Evolutionary conservation across 2,113 vertebrate genomes (phyloP).

Genomic region (Zosterops hypoxanthus): DNA sequence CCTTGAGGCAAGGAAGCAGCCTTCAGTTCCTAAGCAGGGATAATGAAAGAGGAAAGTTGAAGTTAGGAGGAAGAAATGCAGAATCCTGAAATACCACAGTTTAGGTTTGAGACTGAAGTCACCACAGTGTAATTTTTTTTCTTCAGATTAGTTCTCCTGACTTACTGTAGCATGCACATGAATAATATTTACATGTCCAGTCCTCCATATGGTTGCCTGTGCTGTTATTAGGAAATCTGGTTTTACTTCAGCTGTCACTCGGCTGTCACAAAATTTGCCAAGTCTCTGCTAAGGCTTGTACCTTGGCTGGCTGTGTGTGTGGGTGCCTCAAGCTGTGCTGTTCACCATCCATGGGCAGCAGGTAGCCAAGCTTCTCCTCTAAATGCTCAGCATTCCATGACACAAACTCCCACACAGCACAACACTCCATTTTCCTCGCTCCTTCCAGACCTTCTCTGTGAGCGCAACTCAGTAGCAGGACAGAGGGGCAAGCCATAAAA

Average conservation of each 20-base stretch:
- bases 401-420: background rate
- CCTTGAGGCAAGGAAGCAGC: background rate
- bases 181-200: background rate
- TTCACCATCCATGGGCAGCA: background rate
- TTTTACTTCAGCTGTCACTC: background rate
- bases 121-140: background rate
- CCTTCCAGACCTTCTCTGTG: background rate
- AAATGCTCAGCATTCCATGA: background rate
- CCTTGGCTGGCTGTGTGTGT: background rate
- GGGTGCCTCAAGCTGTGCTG: background rate
- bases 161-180: background rate
- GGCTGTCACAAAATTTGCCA: background rate
- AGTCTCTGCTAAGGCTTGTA: background rate
- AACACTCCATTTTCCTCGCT: accelerated
- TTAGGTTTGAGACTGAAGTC: background rate
- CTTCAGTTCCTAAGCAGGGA: background rate
- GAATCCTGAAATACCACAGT: background rate
- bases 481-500: background rate
- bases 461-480: background rate
- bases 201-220: background rate
- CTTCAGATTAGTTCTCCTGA: background rate
- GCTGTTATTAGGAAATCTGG: background rate
- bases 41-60: background rate
- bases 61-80: background rate
- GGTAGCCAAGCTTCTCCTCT: background rate